Conservation (phyloP, 2,888 invertebrate species). For the Hybos culiciformis region DNA sequence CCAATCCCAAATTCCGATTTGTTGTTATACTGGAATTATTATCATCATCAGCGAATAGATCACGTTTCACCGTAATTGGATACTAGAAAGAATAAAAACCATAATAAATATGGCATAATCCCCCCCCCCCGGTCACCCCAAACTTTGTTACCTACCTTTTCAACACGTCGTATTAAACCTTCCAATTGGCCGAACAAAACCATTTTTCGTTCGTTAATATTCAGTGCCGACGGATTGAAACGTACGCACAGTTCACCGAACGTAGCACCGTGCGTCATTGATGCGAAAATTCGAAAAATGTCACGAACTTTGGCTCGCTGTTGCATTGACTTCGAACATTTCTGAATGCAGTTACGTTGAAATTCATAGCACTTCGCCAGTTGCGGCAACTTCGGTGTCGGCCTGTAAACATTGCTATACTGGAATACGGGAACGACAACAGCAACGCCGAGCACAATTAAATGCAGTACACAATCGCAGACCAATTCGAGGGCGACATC, state of each 20-base stretch:
- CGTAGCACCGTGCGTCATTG: conserved; percentile 62
- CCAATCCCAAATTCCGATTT: conserved; percentile 13
- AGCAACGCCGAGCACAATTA: conserved; percentile 61
- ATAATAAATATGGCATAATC: too few relatives aligned
- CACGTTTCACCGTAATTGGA: conserved; percentile 38
- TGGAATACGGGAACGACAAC: conserved; percentile 65
- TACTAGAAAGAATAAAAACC: too few relatives aligned
- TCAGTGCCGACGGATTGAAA: conserved; percentile 55
- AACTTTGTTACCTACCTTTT: conserved; percentile 57
- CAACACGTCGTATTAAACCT: conserved; percentile 65
- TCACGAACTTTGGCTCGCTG: conserved; percentile 53
- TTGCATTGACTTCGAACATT: conserved; percentile 52
- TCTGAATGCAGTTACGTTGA: conserved; percentile 55
- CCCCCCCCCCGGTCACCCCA: too few relatives aligned
- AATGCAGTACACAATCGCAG: conserved; percentile 66
- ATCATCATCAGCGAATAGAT: conserved; percentile 16
- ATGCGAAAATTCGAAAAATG: conserved; percentile 60
- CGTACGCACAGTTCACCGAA: conserved; percentile 62
- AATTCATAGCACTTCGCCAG: conserved; percentile 49
- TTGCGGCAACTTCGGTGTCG: conserved; percentile 54
- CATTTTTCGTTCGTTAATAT: conserved; percentile 66
- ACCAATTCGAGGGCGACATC: conserved; percentile 72
- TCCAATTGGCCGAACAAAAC: conserved; percentile 81
- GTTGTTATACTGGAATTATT: conserved; percentile 13
- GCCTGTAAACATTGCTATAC: conserved; percentile 60